Conservation (phyloP, 2,888 invertebrate species). For the Aphodius sticticus region DNA sequence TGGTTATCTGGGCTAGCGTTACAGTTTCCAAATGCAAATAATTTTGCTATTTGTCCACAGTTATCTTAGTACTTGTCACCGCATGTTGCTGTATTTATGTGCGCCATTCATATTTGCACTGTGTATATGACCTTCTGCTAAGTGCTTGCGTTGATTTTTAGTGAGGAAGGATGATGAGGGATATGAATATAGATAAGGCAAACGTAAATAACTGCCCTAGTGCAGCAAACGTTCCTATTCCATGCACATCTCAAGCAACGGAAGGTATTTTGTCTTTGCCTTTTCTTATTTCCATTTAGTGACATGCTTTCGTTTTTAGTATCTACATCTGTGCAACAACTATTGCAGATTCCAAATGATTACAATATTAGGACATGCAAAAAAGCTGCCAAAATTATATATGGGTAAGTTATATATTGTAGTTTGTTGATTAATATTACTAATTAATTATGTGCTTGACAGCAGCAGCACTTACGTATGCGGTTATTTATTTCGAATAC, state of each 20-base stretch:
- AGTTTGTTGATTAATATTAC: not conserved
- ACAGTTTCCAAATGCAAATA: constrained; percentile 1
- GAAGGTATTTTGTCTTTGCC: not conserved
- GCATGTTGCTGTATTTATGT: not conserved
- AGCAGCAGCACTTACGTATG: not conserved
- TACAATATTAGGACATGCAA: not conserved
- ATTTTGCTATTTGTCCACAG: not conserved
- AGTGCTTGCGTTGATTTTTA: constrained; percentile 26
- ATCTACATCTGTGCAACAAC: not conserved
- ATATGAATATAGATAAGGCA: not conserved
- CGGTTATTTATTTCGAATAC: not conserved
- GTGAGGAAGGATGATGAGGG: constrained; percentile 31
- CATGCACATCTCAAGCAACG: not conserved
- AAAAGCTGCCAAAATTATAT: not conserved
- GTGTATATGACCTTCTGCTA: constrained; percentile 13
- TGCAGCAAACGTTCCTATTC: not conserved
- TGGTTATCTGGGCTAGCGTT: constrained; percentile 32
- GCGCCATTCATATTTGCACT: constrained; percentile 13
- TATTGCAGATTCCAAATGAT: not conserved
- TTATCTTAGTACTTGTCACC: not conserved
- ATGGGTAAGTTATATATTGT: not conserved
- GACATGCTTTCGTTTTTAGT: not conserved
- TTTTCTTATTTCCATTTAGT: not conserved
- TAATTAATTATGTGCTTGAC: not conserved
- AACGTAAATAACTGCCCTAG: not conserved